Evolutionary conservation across 2,797 vertebrate genomes (phyloP).

Genomic region (Furcifer pardalis): DNA sequence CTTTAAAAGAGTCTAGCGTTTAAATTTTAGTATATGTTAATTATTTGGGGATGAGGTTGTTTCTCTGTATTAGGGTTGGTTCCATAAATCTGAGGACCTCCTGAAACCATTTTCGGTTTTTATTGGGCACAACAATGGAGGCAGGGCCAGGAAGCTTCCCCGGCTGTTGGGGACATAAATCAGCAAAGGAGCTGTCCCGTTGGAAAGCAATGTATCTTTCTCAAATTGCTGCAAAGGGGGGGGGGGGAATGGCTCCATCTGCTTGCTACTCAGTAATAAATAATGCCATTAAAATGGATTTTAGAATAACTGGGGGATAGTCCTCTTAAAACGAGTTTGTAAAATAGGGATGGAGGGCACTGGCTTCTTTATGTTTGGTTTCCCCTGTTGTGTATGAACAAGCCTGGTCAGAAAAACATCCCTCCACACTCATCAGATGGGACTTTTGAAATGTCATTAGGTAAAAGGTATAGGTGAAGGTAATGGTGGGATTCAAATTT

Average conservation of each 20-base stretch:
- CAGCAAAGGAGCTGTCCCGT: constrained; percentile 41
- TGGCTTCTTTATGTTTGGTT: too few relatives aligned
- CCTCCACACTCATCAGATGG: neutral
- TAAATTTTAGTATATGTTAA: constrained; percentile 38
- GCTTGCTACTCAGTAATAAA: constrained; percentile 70
- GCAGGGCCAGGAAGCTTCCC: constrained; percentile 11
- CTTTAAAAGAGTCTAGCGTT: constrained; percentile 25
- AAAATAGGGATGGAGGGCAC: neutral
- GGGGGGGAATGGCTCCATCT: constrained; percentile 66
- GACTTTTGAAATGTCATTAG: neutral
- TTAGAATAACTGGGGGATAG: constrained; percentile 61
- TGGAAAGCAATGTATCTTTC: constrained; percentile 58
- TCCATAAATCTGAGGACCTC: constrained; percentile 17
- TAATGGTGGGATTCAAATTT: too few relatives aligned
- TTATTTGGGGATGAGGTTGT: neutral
- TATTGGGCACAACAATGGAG: constrained; percentile 38
- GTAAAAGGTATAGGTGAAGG: too few relatives aligned
- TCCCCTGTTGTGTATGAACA: neutral
- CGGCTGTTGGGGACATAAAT: constrained; percentile 62
- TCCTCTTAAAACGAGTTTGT: constrained; percentile 55
- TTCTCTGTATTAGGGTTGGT: constrained; percentile 32
- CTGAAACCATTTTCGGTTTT: constrained; percentile 27
- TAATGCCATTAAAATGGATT: constrained; percentile 67
- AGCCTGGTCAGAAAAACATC: neutral
- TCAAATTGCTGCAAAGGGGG: constrained; percentile 58